These are phyloP conservation scores for Oceanodroma leucorhoa DNA, from an alignment of 2,797 vertebrate species.

Conservation along the genomic window DNA sequence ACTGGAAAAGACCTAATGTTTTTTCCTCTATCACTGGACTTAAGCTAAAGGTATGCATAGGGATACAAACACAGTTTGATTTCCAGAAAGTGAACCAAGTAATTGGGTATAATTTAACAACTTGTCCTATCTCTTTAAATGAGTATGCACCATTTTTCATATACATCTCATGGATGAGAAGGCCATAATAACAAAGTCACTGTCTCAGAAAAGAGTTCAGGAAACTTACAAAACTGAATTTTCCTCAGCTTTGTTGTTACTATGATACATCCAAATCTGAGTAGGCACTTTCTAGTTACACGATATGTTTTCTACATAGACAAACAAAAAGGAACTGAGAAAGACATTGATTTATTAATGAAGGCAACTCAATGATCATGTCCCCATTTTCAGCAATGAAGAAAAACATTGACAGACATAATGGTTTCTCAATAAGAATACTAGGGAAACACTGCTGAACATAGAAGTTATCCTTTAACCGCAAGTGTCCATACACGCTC, in stretches of 20 bases:
- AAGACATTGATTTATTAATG: conserved; percentile 40
- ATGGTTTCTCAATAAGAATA: neutral
- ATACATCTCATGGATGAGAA: neutral
- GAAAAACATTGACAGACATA: neutral
- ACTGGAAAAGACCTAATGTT: neutral
- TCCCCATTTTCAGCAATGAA: neutral
- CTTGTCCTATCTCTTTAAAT: neutral
- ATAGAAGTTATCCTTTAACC: neutral
- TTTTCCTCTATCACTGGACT: neutral
- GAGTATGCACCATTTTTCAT: neutral
- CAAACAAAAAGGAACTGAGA: neutral
- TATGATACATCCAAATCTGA: neutral
- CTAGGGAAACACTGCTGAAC: neutral
- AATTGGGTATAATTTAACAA: neutral
- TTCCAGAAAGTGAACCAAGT: neutral
- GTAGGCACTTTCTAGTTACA: neutral
- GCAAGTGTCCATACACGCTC: neutral
- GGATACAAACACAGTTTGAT: neutral
- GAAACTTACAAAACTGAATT: neutral
- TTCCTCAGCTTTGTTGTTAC: neutral
- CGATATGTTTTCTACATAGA: neutral
- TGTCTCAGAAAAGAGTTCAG: neutral
- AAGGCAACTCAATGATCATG: neutral
- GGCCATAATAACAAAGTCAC: neutral
- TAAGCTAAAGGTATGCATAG: neutral